phyloP scores from a whole-genome alignment of 2,113 vertebrate genomes.

The Gadus chalcogrammus region DNA sequence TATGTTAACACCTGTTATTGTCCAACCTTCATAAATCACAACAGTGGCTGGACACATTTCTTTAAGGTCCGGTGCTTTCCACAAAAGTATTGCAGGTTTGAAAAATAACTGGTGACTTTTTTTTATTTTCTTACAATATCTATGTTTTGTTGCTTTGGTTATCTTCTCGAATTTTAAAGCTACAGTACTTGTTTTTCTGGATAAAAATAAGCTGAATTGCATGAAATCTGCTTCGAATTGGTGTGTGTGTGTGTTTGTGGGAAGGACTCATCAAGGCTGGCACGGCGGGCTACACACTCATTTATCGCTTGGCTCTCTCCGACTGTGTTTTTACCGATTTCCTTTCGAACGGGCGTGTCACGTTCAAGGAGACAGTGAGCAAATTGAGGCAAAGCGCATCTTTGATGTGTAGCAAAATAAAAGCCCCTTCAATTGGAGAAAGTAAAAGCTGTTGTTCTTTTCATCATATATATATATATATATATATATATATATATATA shows the following conservation, averaged over 20 bases:
- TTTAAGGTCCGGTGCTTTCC: constrained; percentile 39
- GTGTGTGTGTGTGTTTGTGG: not conserved
- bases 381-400: constrained; percentile 25
- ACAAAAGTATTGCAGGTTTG: constrained; percentile 39
- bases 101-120: constrained; percentile 18
- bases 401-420: constrained; percentile 36
- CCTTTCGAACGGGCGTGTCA: constrained; percentile 48
- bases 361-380: constrained; percentile 52
- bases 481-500: too few relatives aligned
- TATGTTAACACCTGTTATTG: not conserved
- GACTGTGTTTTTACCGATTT: constrained; percentile 29
- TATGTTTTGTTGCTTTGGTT: constrained; percentile 37
- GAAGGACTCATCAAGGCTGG: constrained; percentile 20
- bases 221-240: not conserved
- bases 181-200: constrained; percentile 51
- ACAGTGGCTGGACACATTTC: constrained; percentile 23
- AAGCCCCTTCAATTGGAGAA: constrained; percentile 28
- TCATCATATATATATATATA: not conserved
- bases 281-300: constrained; percentile 33
- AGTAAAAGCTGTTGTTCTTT: constrained; percentile 39
- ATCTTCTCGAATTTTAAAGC: constrained; percentile 50
- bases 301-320: constrained; percentile 36
- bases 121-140: constrained; percentile 18
- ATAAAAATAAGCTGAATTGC: constrained; percentile 31
- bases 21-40: constrained; percentile 39